These are phyloP conservation scores for Lipotes vexillifer DNA, from an alignment of 2,113 vertebrate species.

Conservation along the genomic window DNA sequence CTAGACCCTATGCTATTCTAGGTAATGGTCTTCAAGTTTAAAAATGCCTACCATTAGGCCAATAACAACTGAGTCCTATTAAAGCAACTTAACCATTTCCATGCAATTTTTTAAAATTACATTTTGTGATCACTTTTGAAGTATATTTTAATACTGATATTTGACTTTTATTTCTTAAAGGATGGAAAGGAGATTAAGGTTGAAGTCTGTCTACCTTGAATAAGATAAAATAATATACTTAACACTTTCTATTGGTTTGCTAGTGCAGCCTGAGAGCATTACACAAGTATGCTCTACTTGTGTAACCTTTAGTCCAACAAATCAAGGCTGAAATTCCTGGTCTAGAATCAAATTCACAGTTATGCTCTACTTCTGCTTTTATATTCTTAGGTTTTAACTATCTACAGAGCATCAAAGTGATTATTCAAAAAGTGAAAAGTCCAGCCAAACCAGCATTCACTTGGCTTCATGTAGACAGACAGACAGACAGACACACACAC, in stretches of 20 bases:
- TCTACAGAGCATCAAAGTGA: background rate
- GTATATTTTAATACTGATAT: background rate
- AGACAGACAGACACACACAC: background rate
- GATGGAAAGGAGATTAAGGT: background rate
- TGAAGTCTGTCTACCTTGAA: background rate
- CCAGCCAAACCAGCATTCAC: background rate
- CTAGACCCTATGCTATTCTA: background rate
- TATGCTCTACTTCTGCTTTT: background rate
- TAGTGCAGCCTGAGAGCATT: background rate
- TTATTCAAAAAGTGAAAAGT: background rate
- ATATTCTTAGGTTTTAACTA: background rate
- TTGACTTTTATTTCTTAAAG: background rate
- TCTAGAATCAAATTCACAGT: background rate
- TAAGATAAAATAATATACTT: background rate
- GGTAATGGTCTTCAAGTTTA: background rate
- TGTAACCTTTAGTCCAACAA: background rate
- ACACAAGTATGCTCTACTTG: background rate
- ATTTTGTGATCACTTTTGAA: background rate
- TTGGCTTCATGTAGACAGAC: background rate
- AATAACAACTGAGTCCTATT: background rate
- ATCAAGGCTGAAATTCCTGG: background rate
- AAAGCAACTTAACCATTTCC: background rate
- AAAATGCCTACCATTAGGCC: background rate
- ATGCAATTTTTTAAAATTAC: background rate
- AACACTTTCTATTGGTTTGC: background rate